Percentiles rank a stretch among this genome's conserved stretches.
Conservation (phyloP, 2,113 vertebrate genomes). For the Thymallus thymallus region DNA sequence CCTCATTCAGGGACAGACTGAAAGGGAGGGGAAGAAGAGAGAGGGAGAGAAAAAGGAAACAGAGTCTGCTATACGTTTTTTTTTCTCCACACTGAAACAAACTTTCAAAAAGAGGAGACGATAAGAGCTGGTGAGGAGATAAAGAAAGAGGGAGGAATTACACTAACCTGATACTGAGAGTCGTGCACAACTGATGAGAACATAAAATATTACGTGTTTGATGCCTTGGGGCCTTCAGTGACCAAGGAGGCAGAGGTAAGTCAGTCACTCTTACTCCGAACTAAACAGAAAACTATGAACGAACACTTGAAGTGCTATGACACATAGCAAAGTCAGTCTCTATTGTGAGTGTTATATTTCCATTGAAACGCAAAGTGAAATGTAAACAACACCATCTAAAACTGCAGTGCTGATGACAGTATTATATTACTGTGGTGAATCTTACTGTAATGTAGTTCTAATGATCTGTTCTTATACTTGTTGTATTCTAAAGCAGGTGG, state of each 20-base stretch:
- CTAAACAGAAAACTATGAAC: neutral
- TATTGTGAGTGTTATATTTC: slow-evolving; percentile 24
- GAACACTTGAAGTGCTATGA: neutral
- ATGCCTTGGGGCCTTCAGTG: slow-evolving; percentile 69
- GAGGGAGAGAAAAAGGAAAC: slow-evolving; percentile 72
- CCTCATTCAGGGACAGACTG: slow-evolving; percentile 52
- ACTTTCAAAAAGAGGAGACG: slow-evolving; percentile 30
- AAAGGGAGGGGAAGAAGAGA: slow-evolving; percentile 67
- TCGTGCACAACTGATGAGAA: slow-evolving; percentile 62
- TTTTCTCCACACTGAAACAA: slow-evolving; percentile 53
- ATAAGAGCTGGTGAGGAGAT: slow-evolving; percentile 25
- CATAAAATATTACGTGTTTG: slow-evolving; percentile 63
- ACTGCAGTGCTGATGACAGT: slow-evolving; percentile 31
- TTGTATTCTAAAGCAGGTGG: no score
- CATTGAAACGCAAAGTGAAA: slow-evolving; percentile 19
- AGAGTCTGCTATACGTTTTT: slow-evolving; percentile 53
- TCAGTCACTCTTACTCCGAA: neutral
- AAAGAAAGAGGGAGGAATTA: slow-evolving; percentile 26
- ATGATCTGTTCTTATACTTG: neutral
- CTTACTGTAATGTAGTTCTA: neutral
- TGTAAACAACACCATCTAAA: slow-evolving; percentile 30
- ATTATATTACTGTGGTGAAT: slow-evolving; percentile 20
- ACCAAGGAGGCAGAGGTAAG: slow-evolving; percentile 59
- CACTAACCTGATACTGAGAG: slow-evolving; percentile 36
- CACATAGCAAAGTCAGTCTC: neutral